phyloP scores from a whole-genome alignment of 2,113 vertebrate species.

The Oenanthe melanoleuca region DNA sequence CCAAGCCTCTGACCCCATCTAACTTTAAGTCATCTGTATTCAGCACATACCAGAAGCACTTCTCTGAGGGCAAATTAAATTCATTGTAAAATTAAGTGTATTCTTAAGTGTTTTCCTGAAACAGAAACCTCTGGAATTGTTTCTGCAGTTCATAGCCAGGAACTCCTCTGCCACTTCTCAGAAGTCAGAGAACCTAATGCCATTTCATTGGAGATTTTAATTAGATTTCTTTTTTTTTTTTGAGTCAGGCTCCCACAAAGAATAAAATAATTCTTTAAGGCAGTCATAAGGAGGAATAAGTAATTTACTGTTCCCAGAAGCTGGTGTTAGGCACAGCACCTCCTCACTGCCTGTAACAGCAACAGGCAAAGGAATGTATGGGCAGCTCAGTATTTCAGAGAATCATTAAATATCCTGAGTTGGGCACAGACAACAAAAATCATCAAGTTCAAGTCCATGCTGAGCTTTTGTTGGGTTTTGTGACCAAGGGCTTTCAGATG shows the following conservation, averaged over 20 bases:
- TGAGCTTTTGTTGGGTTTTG: too few relatives aligned
- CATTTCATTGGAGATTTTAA: not conserved
- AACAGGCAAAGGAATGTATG: rapidly evolving
- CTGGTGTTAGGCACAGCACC: not conserved
- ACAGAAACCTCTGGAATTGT: not conserved
- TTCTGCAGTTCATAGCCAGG: not conserved
- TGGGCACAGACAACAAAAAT: rapidly evolving
- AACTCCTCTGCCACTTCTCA: not conserved
- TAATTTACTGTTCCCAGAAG: not conserved
- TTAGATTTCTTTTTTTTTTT: not conserved
- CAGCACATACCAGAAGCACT: rapidly evolving
- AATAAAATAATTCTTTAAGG: not conserved
- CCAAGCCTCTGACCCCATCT: too few relatives aligned
- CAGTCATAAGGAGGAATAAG: not conserved
- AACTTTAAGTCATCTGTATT: not conserved
- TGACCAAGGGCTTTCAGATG: not conserved
- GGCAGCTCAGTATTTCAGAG: not conserved
- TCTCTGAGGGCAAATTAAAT: not conserved
- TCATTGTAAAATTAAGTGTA: not conserved
- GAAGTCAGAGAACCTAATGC: not conserved
- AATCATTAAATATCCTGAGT: not conserved
- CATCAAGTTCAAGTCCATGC: rapidly evolving
- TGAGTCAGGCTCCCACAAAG: not conserved
- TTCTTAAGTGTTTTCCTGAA: not conserved
- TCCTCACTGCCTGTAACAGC: not conserved